Percentiles rank a stretch among this genome's conserved stretches.
These are phyloP conservation scores for Protula sp. DNA, from an alignment of 2,888 invertebrate genomes.

Conservation along the genomic window DNA sequence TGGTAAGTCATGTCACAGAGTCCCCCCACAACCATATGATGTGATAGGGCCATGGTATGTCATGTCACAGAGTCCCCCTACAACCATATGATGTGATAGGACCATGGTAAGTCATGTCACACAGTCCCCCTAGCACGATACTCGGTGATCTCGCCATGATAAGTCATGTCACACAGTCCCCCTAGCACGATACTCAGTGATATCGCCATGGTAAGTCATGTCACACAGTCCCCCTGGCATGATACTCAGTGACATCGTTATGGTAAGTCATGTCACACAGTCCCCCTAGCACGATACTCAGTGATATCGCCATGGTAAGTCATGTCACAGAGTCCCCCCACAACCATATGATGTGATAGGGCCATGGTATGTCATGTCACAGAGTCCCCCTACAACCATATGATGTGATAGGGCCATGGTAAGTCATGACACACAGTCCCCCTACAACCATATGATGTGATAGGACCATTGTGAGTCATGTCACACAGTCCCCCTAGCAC, in stretches of 20 bases:
- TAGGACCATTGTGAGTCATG: constrained; percentile 88
- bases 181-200: constrained; percentile 94
- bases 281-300: too few relatives aligned
- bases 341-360: constrained; percentile 93
- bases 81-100: constrained; percentile 93
- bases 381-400: constrained; percentile 85
- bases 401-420: too few relatives aligned
- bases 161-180: too few relatives aligned
- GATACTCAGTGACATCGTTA: constrained; percentile 96
- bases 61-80: too few relatives aligned
- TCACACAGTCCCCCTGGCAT: too few relatives aligned
- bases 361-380: constrained; percentile 87
- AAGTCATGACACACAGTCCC: constrained; percentile 84
- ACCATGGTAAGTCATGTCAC: constrained; percentile 84
- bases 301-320: too few relatives aligned
- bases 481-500: constrained; percentile 87
- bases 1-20: constrained; percentile 72
- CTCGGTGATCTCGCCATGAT: constrained; percentile 99
- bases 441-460: constrained; percentile 95
- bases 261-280: too few relatives aligned
- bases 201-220: constrained; percentile 97
- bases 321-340: too few relatives aligned
- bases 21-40: constrained; percentile 87
- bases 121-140: constrained; percentile 87
- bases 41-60: constrained; percentile 95